Evolutionary conservation across 2,797 vertebrate species (phyloP).

Genomic region (Sternarchorhynchus goeldii): DNA sequence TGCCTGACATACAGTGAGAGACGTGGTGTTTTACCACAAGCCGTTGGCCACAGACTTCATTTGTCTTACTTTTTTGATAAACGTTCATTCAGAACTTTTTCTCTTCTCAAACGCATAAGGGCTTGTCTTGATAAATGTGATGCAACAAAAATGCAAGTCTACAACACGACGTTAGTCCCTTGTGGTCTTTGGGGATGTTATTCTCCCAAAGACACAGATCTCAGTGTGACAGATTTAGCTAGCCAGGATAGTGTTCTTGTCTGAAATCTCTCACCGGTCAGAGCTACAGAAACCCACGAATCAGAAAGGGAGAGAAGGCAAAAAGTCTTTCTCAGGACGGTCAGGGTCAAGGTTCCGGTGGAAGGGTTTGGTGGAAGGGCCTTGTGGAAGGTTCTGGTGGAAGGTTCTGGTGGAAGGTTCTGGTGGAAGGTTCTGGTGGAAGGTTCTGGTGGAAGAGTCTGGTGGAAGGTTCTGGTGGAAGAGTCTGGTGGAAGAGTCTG

Average conservation of each 20-base stretch:
- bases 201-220: slow-evolving; percentile 15
- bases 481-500: too few relatives aligned
- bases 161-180: slow-evolving; percentile 5
- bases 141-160: slow-evolving; percentile 45
- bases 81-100: neutral
- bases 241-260: neutral
- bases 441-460: too few relatives aligned
- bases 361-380: neutral
- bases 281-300: slow-evolving; percentile 3
- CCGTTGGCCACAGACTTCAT: slow-evolving; percentile 13
- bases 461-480: too few relatives aligned
- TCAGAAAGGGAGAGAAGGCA: neutral
- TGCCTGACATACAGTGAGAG: slow-evolving; percentile 4
- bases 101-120: slow-evolving; percentile 15
- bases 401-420: neutral
- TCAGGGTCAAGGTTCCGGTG: neutral
- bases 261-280: neutral
- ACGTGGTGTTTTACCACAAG: neutral
- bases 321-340: neutral
- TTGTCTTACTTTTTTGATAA: slow-evolving; percentile 6
- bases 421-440: too few relatives aligned
- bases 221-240: neutral
- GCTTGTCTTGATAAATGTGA: slow-evolving; percentile 37
- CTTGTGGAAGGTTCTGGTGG: neutral
- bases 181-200: neutral